Evolutionary conservation across 2,113 vertebrate genomes (phyloP), one percentile per base, ranked within the genome.

Genomic region (Setophaga coronata): DNA sequence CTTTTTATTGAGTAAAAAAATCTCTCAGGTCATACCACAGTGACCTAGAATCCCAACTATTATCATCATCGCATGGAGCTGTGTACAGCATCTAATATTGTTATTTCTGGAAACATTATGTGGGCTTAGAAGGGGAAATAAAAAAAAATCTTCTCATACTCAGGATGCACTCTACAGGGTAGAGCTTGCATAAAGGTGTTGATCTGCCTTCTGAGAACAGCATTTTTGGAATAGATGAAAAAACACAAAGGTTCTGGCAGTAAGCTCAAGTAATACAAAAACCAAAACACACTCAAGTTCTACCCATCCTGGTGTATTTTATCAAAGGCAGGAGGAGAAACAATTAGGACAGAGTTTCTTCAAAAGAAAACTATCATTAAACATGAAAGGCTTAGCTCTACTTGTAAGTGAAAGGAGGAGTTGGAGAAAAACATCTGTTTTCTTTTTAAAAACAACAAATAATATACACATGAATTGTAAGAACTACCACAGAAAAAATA

Each of bases 1-100:
- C 84, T 90, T 90, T 93, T 90, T 96, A 96, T 93, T 57, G 74
- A 93, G 73, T 82, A 33, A 95, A 89, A 87, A 78, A 85, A 87
- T 14, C 19, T 54, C 78, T 57, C 42, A 85, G 78, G 81, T 85
- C 84, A 87, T 0, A 1, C 34, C 73, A 73, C 40, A 73, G 77
- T 65, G 81, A 93, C 93, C 87, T 50, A 79, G 84, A 95, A 93
- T 94, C 73, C 72, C 73, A 85, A 61, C 73, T 79, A 88, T 53
- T 79, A 85, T 53, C 61, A 87, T 81, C 56, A 85, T 57, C 81
- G 79, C 61, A 76, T 61, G 87, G 34, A 84, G 23, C 73, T 93
- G 81, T 95, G 65, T 93, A 93, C 90, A 80, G 74, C 66, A 93
- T 73, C 82, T 66, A 82, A 82, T 60, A n/a, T 45, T 84, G 77